These are phyloP conservation scores for Hesperophylax magnus DNA, from an alignment of 1,140 invertebrate species.

Conservation along the genomic window DNA sequence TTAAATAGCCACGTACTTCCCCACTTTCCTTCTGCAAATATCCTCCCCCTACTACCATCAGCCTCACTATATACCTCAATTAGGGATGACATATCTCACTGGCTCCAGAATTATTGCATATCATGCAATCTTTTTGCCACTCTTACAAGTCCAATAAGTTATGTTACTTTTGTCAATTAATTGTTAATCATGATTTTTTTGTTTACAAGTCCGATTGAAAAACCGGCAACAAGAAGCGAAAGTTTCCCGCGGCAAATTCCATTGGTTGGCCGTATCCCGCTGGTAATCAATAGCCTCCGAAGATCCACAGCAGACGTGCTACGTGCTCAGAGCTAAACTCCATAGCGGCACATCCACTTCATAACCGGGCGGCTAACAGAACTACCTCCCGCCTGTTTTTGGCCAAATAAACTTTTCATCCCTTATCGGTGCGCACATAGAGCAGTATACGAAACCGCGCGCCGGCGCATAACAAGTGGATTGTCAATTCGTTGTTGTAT, in stretches of 20 bases:
- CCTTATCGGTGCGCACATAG: conserved; percentile 6
- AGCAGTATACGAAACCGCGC: neutral
- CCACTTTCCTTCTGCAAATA: too few species aligned
- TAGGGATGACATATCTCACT: too few species aligned
- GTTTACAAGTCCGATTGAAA: conserved; percentile 3
- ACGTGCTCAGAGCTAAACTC: conserved; percentile 24
- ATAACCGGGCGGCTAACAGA: neutral
- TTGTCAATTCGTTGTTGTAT: neutral
- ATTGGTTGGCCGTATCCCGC: conserved; percentile 15
- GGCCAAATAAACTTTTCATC: conserved; percentile 26
- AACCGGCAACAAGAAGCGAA: conserved; percentile 1
- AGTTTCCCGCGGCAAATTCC: conserved; percentile 37
- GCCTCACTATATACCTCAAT: too few species aligned
- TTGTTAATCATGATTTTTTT: neutral
- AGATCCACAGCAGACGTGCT: conserved; percentile 26
- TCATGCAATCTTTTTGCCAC: too few species aligned
- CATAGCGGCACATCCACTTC: conserved; percentile 11
- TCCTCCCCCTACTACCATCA: too few species aligned
- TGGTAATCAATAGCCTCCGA: conserved; percentile 32
- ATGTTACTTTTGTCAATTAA: neutral
- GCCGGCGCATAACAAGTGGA: neutral
- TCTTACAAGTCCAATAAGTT: neutral
- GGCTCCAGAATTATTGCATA: too few species aligned
- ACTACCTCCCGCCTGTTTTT: neutral
- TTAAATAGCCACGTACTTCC: too few species aligned